Conservation (phyloP, 2,113 vertebrate species). For the Misgurnus mizolepis region DNA sequence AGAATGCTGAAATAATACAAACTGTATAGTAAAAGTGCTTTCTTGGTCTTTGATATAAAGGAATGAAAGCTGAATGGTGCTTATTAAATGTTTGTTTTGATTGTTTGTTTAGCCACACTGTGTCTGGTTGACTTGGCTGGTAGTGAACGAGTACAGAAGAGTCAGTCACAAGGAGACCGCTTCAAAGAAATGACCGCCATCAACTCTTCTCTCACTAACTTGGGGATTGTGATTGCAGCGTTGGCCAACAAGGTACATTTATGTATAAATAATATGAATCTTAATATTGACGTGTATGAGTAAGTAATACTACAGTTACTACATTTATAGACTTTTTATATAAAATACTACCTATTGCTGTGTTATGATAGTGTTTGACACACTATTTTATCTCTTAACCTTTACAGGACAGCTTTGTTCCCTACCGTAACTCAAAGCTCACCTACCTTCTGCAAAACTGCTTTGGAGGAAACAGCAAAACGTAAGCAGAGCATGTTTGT, state of each 20-base stretch:
- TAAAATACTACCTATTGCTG: neutral
- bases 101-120: slow-evolving; percentile 78
- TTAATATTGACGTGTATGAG: too few species aligned
- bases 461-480: slow-evolving; percentile 93
- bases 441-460: slow-evolving; percentile 95
- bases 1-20: too few species aligned
- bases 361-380: neutral
- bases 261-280: too few species aligned
- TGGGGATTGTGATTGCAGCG: slow-evolving; percentile 90
- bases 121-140: slow-evolving; percentile 95
- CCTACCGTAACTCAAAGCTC: slow-evolving; percentile 96
- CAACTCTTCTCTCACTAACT: slow-evolving; percentile 89
- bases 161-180: slow-evolving; percentile 88
- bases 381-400: neutral
- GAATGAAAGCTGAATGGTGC: too few species aligned
- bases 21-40: too few species aligned
- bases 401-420: slow-evolving; percentile 84
- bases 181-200: slow-evolving; percentile 95
- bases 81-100: neutral
- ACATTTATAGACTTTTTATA: too few species aligned
- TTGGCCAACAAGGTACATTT: slow-evolving; percentile 81
- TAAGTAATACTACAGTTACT: too few species aligned
- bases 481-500: slow-evolving; percentile 65
- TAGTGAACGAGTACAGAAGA: slow-evolving; percentile 89
- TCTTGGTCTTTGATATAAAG: too few species aligned